phyloP scores from a whole-genome alignment of 2,113 vertebrate genomes.

The Silurus asotus region DNA sequence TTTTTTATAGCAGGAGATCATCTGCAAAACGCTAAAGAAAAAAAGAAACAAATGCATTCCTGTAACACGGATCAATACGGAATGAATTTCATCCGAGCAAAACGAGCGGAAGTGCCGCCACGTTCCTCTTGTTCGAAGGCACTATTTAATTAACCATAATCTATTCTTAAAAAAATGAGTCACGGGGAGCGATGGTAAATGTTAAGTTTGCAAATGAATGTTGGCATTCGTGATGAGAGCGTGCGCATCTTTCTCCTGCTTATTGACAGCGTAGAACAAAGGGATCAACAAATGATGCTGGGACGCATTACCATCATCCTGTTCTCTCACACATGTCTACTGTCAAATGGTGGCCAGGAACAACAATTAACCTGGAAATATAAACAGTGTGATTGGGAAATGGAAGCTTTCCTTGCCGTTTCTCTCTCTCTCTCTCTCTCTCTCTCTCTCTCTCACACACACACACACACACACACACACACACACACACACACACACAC shows the following conservation, averaged over 20 bases:
- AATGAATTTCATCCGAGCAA: not conserved
- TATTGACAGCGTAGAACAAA: constrained; percentile 43
- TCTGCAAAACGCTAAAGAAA: constrained; percentile 18
- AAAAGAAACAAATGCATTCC: constrained; percentile 24
- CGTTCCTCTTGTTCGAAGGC: constrained; percentile 33
- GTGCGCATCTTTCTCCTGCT: constrained; percentile 19
- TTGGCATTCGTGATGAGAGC: constrained; percentile 41
- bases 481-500: too few relatives aligned
- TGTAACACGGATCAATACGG: constrained; percentile 30
- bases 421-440: constrained; percentile 8
- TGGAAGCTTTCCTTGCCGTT: constrained; percentile 18
- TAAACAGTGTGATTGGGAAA: constrained; percentile 43
- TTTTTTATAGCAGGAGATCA: not conserved
- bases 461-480: too few relatives aligned
- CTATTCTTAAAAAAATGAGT: constrained; percentile 34
- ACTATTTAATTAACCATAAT: constrained; percentile 40
- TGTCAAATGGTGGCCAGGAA: constrained; percentile 34
- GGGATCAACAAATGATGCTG: constrained; percentile 43
- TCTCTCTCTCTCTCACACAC: constrained; percentile 22
- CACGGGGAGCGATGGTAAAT: constrained; percentile 31
- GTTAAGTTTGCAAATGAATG: constrained; percentile 43
- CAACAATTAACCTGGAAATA: constrained; percentile 46
- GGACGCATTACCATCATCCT: constrained; percentile 37
- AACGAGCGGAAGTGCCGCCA: not conserved
- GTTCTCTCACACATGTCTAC: constrained; percentile 21